Base-by-base conservation (phyloP, 2,797 vertebrate genomes). In the Oryzias dopingdopingensis region DNA sequence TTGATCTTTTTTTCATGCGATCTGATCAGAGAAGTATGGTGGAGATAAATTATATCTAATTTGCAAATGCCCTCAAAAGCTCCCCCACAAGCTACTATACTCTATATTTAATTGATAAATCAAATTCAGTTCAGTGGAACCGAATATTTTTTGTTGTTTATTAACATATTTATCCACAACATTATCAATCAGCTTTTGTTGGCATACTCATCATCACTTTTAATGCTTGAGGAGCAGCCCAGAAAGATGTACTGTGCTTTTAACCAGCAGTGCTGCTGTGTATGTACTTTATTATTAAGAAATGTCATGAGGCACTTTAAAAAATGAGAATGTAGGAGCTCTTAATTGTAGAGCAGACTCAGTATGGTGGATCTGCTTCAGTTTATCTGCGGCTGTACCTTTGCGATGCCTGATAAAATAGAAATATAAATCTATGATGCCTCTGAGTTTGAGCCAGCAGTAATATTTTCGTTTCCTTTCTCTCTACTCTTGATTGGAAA, bases 351-450 rank as follows among this genome's bases (percentile, higher is more conserved):
- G 23, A 48, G 44, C 50, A 23, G 59, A 61, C 37, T 60, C 46
- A 24, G 52, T 4, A 40, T 46, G 65, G 52, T 6, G 5, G 8
- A 32, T 51, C 32, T 50, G 48, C 70, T 41, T 62, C 18, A 17
- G 37, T 57, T 72, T 52, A 59, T 81, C 69, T 65, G 47, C 14
- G 56, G 49, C 7, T 49, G 18, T 74, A 65, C 47, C 50, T 79
- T 57, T 68, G 42, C 29, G 42, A 65, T 14, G 14, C 47, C 49
- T 47, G 6, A 60, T 59, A 64, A 49, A 8, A 76, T 58, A 49
- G 70, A 76, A 74, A 85, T 73, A 67, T 78, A 81, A 75, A 60
- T 51, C 32, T 65, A 46, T 72, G 73, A 70, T 74, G 67, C 70
- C 62, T 70, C 52, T 72, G 78, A 82, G 59, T 79, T 71, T 49